These are phyloP conservation scores for Isichthys henryi DNA, from an alignment of 2,113 vertebrate genomes.

Conservation along the genomic window DNA sequence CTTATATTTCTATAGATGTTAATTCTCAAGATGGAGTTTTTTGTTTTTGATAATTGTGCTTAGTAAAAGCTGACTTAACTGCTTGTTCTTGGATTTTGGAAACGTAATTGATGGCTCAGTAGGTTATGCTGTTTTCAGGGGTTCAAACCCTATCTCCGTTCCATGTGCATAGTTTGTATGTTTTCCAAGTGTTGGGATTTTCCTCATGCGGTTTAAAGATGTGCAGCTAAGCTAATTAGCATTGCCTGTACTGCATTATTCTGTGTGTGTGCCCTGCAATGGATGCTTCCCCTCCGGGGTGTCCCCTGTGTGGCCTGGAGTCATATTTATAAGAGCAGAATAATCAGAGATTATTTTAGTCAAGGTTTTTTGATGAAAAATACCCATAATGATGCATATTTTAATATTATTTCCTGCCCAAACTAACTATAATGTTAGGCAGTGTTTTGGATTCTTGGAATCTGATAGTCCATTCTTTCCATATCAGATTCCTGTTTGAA, in stretches of 20 bases:
- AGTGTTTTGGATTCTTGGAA: neutral
- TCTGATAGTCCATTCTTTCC: neutral
- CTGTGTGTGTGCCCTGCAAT: neutral
- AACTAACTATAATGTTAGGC: neutral
- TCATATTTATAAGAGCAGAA: neutral
- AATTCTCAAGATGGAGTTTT: neutral
- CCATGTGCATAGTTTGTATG: neutral
- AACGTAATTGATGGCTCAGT: neutral
- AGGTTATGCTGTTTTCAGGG: neutral
- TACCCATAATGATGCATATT: neutral
- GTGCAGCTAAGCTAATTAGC: neutral
- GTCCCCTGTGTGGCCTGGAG: neutral
- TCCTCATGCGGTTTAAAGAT: neutral
- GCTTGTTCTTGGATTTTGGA: neutral
- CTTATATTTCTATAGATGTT: neutral
- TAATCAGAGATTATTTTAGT: neutral
- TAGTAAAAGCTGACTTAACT: neutral
- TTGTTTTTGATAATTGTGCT: neutral
- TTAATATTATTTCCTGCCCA: neutral
- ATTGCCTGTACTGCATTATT: neutral
- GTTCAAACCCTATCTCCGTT: neutral
- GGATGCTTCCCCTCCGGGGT: neutral
- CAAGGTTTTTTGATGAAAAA: neutral
- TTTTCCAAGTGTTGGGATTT: neutral
- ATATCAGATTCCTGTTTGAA: neutral